phyloP scores from a whole-genome alignment of 2,888 invertebrate species.

The Lepetodrilus schrolli region DNA sequence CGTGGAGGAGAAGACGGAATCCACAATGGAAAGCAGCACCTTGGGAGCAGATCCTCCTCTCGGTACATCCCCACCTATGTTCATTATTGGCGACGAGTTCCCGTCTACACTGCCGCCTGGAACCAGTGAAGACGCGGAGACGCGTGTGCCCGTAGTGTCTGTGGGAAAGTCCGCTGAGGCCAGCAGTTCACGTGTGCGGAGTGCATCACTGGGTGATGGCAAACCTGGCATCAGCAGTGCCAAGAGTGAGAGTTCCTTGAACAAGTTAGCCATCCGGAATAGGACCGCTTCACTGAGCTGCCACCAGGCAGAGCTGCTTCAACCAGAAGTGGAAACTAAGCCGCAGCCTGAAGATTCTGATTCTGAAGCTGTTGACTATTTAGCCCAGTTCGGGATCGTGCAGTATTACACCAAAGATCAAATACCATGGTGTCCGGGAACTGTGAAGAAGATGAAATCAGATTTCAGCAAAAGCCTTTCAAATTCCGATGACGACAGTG shows the following conservation, averaged over 20 bases:
- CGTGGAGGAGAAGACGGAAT: not conserved
- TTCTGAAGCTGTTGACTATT: constrained; percentile 17
- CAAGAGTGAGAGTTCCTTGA: not conserved
- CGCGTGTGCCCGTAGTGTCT: not conserved
- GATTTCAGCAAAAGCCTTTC: constrained; percentile 71
- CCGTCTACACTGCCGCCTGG: not conserved
- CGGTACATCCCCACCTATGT: not conserved
- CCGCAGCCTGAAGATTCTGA: not conserved
- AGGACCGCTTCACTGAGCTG: not conserved
- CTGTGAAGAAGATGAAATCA: constrained; percentile 79
- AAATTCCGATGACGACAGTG: not conserved
- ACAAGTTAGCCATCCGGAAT: constrained; percentile 1
- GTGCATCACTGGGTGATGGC: not conserved
- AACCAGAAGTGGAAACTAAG: not conserved
- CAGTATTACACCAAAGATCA: constrained; percentile 79
- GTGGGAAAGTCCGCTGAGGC: not conserved
- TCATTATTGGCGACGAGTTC: not conserved
- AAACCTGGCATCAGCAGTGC: not conserved
- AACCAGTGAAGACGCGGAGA: not conserved
- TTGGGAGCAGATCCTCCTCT: not conserved
- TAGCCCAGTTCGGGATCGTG: constrained; percentile 40
- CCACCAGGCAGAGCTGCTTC: not conserved
- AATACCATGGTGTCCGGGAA: constrained; percentile 82
- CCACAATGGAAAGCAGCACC: not conserved
- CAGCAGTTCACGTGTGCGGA: not conserved